Evolutionary conservation across 2,113 vertebrate genomes (phyloP).

Genomic region (Hyperopisus bebe): DNA sequence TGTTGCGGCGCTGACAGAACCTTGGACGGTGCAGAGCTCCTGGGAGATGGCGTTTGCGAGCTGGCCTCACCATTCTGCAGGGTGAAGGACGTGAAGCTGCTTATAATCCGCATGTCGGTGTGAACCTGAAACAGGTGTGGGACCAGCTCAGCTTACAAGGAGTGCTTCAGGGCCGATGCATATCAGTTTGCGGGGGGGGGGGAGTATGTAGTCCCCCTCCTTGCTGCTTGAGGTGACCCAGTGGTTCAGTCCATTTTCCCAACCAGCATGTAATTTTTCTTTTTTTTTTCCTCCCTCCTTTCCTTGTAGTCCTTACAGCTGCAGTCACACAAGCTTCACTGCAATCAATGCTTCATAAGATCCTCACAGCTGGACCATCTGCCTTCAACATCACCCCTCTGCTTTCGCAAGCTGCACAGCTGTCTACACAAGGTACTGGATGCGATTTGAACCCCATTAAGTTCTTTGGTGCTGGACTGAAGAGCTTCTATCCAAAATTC

Average conservation of each 20-base stretch:
- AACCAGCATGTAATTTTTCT: neutral
- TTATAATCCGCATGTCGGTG: neutral
- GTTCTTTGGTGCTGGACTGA: neutral
- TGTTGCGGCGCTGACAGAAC: neutral
- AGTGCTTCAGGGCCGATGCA: neutral
- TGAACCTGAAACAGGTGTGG: neutral
- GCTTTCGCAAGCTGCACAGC: conserved; percentile 95
- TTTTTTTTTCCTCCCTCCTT: neutral
- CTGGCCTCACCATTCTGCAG: neutral
- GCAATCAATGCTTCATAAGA: conserved; percentile 98
- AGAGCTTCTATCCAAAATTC: neutral
- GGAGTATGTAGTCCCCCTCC: neutral
- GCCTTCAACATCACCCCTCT: conserved; percentile 97
- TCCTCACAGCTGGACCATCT: conserved; percentile 95
- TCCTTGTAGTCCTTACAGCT: conserved; percentile 84
- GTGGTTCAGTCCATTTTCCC: neutral
- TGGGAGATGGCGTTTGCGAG: neutral
- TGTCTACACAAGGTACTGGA: conserved; percentile 91
- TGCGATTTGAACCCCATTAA: neutral
- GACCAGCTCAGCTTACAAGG: neutral
- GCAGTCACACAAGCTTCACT: conserved; percentile 98
- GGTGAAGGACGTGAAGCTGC: neutral
- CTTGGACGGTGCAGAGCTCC: neutral
- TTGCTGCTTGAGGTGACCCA: neutral
- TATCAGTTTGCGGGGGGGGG: neutral